These are phyloP conservation scores for Augochlorella aurata DNA, from an alignment of 2,888 invertebrate genomes.

Conservation along the genomic window DNA sequence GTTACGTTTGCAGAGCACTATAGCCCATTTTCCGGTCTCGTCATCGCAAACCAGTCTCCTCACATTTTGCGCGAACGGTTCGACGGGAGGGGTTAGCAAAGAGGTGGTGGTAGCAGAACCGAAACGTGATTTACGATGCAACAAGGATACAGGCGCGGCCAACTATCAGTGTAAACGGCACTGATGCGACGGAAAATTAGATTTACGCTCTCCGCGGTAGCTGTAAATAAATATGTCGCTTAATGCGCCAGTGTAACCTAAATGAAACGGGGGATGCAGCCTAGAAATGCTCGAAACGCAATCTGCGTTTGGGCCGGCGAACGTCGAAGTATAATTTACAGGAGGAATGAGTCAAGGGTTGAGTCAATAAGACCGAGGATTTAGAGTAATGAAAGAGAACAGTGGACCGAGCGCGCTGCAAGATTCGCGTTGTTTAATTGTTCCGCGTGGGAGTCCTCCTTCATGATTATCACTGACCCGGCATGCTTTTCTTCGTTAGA, in stretches of 20 bases:
- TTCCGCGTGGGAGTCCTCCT: not conserved
- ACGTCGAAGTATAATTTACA: slow-evolving; percentile 19
- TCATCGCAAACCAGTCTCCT: slow-evolving; percentile 52
- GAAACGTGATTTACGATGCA: slow-evolving; percentile 62
- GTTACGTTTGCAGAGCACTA: slow-evolving; percentile 36
- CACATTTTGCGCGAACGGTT: slow-evolving; percentile 49
- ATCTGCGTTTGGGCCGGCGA: not conserved
- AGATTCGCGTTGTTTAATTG: slow-evolving; percentile 1
- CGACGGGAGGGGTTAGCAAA: not conserved
- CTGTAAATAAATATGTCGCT: slow-evolving; percentile 69
- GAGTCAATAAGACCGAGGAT: slow-evolving; percentile 7
- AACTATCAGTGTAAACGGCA: slow-evolving; percentile 70
- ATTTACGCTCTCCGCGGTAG: slow-evolving; percentile 72
- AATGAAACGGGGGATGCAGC: slow-evolving; percentile 25
- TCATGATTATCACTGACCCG: not conserved
- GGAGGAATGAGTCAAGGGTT: slow-evolving; percentile 5
- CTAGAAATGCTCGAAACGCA: not conserved
- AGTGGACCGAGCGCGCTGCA: not conserved
- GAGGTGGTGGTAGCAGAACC: slow-evolving; percentile 23
- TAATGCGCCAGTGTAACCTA: slow-evolving; percentile 35
- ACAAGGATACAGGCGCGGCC: slow-evolving; percentile 51
- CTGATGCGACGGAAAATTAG: slow-evolving; percentile 73
- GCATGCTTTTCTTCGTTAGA: not conserved
- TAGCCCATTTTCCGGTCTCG: slow-evolving; percentile 51
- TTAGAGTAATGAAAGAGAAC: slow-evolving; percentile 25